Percentiles rank a stretch among this genome's conserved stretches.
phyloP scores from a whole-genome alignment of 2,113 vertebrate genomes.

The Semicossyphus pulcher region DNA sequence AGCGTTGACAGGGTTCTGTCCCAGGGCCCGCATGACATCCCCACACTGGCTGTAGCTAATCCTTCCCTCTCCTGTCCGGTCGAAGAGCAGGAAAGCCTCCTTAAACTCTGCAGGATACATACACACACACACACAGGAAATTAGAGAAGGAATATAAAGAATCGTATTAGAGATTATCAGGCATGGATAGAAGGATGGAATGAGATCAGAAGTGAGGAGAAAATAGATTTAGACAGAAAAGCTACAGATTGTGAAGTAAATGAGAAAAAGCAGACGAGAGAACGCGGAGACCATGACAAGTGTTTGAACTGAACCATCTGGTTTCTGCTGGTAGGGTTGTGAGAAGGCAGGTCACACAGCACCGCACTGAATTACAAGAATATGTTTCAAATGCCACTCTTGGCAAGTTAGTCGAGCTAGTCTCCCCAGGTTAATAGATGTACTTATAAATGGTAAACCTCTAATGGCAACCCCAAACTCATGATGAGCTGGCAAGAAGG shows the following conservation, averaged over 20 bases:
- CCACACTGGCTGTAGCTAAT: conserved; percentile 93
- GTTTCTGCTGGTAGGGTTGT: too few species aligned
- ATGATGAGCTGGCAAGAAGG: too few species aligned
- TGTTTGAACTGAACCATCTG: background rate
- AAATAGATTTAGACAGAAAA: conserved; percentile 16
- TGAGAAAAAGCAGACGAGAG: conserved; percentile 18
- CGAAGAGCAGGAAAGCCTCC: conserved; percentile 95
- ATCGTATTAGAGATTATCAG: background rate
- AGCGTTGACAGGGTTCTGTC: conserved; percentile 95
- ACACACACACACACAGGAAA: background rate
- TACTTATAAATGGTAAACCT: too few species aligned
- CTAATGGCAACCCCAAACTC: too few species aligned
- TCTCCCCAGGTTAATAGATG: background rate
- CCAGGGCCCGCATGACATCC: conserved; percentile 94
- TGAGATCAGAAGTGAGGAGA: conserved; percentile 1
- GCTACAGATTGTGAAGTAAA: background rate
- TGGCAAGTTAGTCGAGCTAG: too few species aligned
- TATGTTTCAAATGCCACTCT: too few species aligned
- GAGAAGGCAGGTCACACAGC: conserved; percentile 1
- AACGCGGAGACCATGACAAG: conserved; percentile 14
- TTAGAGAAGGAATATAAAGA: background rate
- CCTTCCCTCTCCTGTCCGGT: conserved; percentile 93
- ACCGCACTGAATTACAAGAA: too few species aligned
- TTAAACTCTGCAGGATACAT: conserved; percentile 88
- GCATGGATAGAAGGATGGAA: background rate